Conservation (phyloP, 2,113 vertebrate species). For the Rostratula benghalensis region DNA sequence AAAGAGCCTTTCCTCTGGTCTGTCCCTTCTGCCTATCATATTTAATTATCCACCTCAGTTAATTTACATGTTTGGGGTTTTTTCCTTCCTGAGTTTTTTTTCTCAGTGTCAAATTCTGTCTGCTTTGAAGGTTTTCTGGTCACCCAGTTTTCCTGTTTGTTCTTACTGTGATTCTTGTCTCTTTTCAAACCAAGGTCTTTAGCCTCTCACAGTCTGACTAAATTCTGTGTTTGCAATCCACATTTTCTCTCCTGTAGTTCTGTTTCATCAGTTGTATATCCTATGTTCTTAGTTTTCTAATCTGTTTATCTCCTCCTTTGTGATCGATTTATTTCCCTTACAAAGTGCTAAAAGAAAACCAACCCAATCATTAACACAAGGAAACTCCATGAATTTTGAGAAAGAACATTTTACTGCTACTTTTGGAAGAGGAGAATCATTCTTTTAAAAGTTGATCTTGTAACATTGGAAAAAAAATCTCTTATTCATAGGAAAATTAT, state of each 20-base stretch:
- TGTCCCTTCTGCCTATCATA: background rate
- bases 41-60: background rate
- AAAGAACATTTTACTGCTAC: background rate
- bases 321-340: background rate
- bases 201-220: background rate
- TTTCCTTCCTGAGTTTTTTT: background rate
- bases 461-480: background rate
- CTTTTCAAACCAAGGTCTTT: background rate
- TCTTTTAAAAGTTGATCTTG: background rate
- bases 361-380: background rate
- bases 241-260: background rate
- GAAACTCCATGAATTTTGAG: background rate
- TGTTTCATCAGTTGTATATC: background rate
- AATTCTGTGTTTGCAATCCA: background rate
- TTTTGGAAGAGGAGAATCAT: background rate
- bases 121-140: background rate
- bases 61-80: background rate
- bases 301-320: background rate
- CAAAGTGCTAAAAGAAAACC: background rate
- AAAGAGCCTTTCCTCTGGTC: background rate
- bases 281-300: background rate
- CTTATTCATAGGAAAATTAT: background rate
- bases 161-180: background rate
- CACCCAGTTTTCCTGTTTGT: background rate
- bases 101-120: background rate